phyloP scores from a whole-genome alignment of 2,888 invertebrate species.

The Sthenelais limicola region DNA sequence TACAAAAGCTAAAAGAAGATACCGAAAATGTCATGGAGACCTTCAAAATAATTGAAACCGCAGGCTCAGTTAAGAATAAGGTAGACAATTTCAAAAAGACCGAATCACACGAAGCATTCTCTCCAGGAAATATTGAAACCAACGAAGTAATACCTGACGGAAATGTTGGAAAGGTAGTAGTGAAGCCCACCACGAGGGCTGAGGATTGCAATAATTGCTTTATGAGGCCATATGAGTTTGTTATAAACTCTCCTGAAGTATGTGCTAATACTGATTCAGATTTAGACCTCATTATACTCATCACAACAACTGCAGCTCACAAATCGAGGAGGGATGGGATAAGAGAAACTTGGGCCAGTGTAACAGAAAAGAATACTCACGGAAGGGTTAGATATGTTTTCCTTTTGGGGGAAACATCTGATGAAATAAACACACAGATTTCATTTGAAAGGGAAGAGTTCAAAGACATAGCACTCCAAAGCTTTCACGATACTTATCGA shows the following conservation, averaged over 20 bases:
- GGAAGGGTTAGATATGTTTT: background rate
- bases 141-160: no score
- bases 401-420: constrained; percentile 19
- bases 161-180: no score
- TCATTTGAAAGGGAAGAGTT: constrained; percentile 28
- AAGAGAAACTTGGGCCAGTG: constrained; percentile 24
- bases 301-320: background rate
- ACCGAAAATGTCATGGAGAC: no score
- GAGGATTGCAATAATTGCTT: constrained; percentile 13
- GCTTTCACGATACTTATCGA: constrained; percentile 37
- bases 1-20: no score
- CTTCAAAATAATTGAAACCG: no score
- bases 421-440: background rate
- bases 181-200: no score
- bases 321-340: background rate
- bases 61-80: no score
- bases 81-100: no score
- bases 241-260: constrained; percentile 7
- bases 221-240: constrained; percentile 9
- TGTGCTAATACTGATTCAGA: background rate
- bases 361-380: background rate
- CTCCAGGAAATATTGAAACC: no score
- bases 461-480: constrained; percentile 40
- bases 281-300: background rate
- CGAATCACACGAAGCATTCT: no score